Conservation (phyloP, 2,888 invertebrate genomes). For the Agapetus fuscipes region DNA sequence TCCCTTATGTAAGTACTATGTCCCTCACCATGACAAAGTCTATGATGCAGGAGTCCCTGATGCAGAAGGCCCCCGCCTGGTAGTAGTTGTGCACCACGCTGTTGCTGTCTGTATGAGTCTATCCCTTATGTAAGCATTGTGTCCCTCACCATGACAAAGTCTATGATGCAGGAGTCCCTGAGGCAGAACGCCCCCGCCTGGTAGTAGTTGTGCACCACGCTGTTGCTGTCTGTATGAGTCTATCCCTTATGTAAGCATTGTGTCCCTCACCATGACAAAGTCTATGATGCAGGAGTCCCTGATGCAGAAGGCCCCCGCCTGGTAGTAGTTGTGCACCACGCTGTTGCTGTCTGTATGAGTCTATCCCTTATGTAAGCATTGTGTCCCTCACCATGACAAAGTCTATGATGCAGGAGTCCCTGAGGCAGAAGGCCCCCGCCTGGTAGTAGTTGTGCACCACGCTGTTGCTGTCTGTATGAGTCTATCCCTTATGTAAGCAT, state of each 20-base stretch:
- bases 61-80: constrained; percentile 57
- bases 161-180: constrained; percentile 54
- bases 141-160: constrained; percentile 60
- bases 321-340: constrained; percentile 79
- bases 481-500: too few relatives aligned
- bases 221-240: constrained; percentile 73
- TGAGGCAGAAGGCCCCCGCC: constrained; percentile 51
- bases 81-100: constrained; percentile 81
- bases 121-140: too few relatives aligned
- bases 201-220: constrained; percentile 78
- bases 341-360: constrained; percentile 76
- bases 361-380: too few relatives aligned
- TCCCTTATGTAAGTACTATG: too few relatives aligned
- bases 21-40: constrained; percentile 64
- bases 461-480: constrained; percentile 72
- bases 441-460: constrained; percentile 84
- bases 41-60: constrained; percentile 53
- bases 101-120: constrained; percentile 70
- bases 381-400: constrained; percentile 56
- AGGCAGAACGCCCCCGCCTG: constrained; percentile 60
- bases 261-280: constrained; percentile 56
- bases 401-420: constrained; percentile 58
- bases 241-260: too few relatives aligned
- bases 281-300: constrained; percentile 58
- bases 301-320: constrained; percentile 55